Percentiles rank a stretch among this genome's conserved stretches.
These are phyloP conservation scores for Podarcis muralis DNA, from an alignment of 2,113 vertebrate genomes.

Conservation along the genomic window DNA sequence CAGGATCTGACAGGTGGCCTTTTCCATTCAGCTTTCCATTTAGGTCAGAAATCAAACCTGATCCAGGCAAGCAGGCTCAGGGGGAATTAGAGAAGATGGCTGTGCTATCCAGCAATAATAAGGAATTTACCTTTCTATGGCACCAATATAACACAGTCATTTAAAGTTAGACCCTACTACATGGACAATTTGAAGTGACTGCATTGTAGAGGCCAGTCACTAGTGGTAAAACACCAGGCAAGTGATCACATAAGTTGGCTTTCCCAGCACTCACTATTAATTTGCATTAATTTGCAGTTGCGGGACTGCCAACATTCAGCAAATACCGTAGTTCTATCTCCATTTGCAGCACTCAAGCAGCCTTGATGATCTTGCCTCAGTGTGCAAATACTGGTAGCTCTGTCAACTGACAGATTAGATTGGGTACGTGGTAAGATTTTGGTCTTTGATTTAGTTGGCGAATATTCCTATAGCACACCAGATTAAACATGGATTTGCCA, in stretches of 20 bases:
- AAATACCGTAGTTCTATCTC: not conserved
- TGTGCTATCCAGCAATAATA: not conserved
- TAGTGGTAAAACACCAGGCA: not conserved
- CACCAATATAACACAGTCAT: not conserved
- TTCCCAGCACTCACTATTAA: not conserved
- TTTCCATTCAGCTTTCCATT: not conserved
- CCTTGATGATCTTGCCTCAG: not conserved
- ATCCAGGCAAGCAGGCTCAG: not conserved
- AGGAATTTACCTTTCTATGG: not conserved
- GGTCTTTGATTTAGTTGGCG: not conserved
- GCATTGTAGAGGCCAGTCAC: not conserved
- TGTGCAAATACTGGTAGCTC: not conserved
- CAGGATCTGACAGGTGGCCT: conserved; percentile 2
- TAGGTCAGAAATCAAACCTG: not conserved
- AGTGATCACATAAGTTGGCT: not conserved
- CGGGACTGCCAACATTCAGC: not conserved
- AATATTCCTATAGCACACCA: not conserved
- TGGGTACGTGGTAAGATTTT: not conserved
- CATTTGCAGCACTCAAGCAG: not conserved
- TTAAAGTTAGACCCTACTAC: not conserved
- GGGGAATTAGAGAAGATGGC: not conserved
- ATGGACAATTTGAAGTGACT: not conserved
- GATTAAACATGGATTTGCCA: not conserved
- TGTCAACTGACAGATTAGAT: too few species aligned
- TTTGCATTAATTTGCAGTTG: not conserved